Evolutionary conservation across 2,797 vertebrate genomes (phyloP), one percentile per base, ranked within the genome.

Genomic region (Sebastes wilsoni): DNA sequence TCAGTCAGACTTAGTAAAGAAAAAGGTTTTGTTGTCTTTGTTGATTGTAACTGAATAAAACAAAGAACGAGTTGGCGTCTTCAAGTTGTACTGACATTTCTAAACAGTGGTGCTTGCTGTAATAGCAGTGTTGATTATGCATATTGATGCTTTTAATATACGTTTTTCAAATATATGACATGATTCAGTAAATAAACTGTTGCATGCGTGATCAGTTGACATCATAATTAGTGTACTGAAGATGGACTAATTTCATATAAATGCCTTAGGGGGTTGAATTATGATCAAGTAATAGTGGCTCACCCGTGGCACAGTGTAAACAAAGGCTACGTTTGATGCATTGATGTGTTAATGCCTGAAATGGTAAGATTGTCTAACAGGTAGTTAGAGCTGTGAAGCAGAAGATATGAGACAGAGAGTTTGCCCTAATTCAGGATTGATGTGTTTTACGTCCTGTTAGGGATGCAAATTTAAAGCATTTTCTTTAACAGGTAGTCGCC

Each of bases 181-280:
- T 23, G 12, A 61, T 64, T 80, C 54, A 69, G 66, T 73, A 78
- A 77, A 78, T 78, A 42, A 70, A 84, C 56, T 76, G 82, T 75
- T 66, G 18, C 60, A 52, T 52, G 27, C 32, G 58, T 75, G 46
- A 86, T 75, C 64, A 82, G 76, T 86, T 66, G 23, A 69, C 23
- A 64, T 14, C 34, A 28, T 83, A 85, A 89, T 90, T 78, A 78
- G 59, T 68, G 22, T 34, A 62, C 78, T 83, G 52, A 75, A 81
- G 66, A 64, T 46, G 42, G 18, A 49, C 46, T 20, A 20, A 49
- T 49, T 49, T 49, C 18, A 49, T 49, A 9, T 8, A 49, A 49
- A 20, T 49, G 46, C 46, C 8, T 20, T 4, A 0, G 18, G 4
- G 46, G 18, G 18, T 20, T 49, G 18, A 49, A 49, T 49, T 49